These are phyloP conservation scores for Acanthosepion lycidas DNA, from an alignment of 2,888 invertebrate genomes.

Conservation along the genomic window DNA sequence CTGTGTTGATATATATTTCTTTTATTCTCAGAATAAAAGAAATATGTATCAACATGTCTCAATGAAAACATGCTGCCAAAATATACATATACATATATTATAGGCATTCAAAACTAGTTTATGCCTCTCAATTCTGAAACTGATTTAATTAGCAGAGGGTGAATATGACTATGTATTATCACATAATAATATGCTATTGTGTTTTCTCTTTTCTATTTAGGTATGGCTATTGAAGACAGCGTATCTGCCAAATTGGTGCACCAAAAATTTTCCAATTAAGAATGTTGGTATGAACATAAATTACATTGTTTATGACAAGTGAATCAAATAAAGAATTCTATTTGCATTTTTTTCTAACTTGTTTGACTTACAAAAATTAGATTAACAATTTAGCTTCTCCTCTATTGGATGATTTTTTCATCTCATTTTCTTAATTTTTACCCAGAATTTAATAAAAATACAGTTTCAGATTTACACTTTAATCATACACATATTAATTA, in stretches of 20 bases:
- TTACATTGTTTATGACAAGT: background rate
- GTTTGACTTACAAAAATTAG: background rate
- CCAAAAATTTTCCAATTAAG: constrained; percentile 55
- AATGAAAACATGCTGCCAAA: background rate
- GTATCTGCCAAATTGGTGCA: constrained; percentile 79
- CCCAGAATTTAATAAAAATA: too few relatives aligned
- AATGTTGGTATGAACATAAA: background rate
- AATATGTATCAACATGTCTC: background rate
- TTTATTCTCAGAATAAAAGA: background rate
- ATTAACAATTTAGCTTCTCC: too few relatives aligned
- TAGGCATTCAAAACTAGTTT: background rate
- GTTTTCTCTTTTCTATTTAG: constrained; percentile 71
- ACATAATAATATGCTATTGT: too few relatives aligned
- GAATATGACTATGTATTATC: background rate
- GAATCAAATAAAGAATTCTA: background rate
- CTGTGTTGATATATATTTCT: background rate
- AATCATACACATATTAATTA: too few relatives aligned
- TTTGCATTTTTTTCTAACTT: background rate
- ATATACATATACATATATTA: background rate
- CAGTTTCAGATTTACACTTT: too few relatives aligned
- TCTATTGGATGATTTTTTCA: too few relatives aligned
- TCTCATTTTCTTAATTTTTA: too few relatives aligned
- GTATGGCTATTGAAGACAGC: constrained; percentile 80
- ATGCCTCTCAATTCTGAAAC: background rate
- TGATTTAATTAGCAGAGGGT: background rate